Evolutionary conservation across 2,797 vertebrate species (phyloP), one percentile per base, ranked within the genome.

Genomic region (Valencia hispanica): DNA sequence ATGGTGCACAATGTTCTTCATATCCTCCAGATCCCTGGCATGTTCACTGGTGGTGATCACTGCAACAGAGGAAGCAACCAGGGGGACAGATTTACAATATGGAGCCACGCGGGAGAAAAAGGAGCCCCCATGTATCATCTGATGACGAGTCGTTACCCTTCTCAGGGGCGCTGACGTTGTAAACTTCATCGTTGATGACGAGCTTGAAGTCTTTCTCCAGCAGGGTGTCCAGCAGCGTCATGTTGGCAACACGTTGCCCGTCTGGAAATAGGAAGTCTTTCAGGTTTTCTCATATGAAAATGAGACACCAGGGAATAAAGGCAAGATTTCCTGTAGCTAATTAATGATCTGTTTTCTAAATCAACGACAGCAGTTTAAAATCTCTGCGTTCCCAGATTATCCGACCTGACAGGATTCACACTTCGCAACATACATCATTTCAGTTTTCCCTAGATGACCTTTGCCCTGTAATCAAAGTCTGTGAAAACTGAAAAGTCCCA

Each of bases 131-230:
- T 27, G 2, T 10, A 25, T 5, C n/a, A 4, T 48, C 48, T 22
- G 59, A 4, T 0, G 32, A 39, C 3, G 22, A 5, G 63, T 0
- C 1, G 63, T 82, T 96, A 98, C 97, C 96, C 92, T 85, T 94
- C 22, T 91, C 87, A 59, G 96, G 95, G 50, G 95, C 76, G 59
- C 75, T 85, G 41, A 98, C 93, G 0, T 85, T 88, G 78, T 97
- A 96, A 0, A 91, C 89, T 1, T 75, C 68, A 30, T 93, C 70
- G 74, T 99, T 98, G 87, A 99, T 94, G 82, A 96, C 73, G 53
- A 99, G 95, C 81, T 96, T 94, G 77, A 99, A 99, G 87, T 97
- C 95, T 78, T 95, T 96, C 88, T 91, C 94, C 86, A 99, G 57
- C 81, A 99, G 92, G 77, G 94, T 14, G 43, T 96, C 95, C 86